phyloP scores from a whole-genome alignment of 2,888 invertebrate species.

The Mechanitis mazaeus region DNA sequence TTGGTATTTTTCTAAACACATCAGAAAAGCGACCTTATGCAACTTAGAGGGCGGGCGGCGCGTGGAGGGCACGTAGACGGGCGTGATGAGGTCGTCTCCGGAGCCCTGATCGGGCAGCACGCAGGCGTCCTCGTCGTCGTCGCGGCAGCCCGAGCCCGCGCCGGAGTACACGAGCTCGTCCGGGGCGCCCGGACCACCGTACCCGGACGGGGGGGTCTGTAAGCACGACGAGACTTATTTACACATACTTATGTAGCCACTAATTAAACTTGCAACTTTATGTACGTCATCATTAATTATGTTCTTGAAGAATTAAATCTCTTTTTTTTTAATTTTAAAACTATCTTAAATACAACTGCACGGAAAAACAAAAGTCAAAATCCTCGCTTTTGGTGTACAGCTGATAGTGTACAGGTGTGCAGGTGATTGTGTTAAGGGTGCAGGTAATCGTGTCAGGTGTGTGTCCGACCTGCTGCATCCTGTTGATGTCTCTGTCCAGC shows the following conservation, averaged over 20 bases:
- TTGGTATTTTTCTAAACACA: not conserved
- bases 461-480: slow-evolving; percentile 89
- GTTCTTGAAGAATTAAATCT: too few relatives aligned
- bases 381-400: too few relatives aligned
- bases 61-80: slow-evolving; percentile 91
- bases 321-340: too few relatives aligned
- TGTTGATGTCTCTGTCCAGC: slow-evolving; percentile 85
- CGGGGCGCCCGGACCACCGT: slow-evolving; percentile 78
- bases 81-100: slow-evolving; percentile 94
- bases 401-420: too few relatives aligned
- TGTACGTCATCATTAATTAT: too few relatives aligned
- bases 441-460: too few relatives aligned
- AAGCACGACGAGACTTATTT: too few relatives aligned
- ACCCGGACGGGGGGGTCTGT: slow-evolving; percentile 90
- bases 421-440: too few relatives aligned
- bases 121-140: slow-evolving; percentile 95
- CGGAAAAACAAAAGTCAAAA: too few relatives aligned
- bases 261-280: too few relatives aligned
- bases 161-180: slow-evolving; percentile 96
- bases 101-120: slow-evolving; percentile 89
- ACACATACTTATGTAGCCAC: too few relatives aligned
- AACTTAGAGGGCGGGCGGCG: slow-evolving; percentile 73
- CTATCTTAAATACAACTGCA: too few relatives aligned
- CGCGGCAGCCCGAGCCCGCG: slow-evolving; percentile 92
- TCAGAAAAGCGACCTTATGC: slow-evolving; percentile 27